Evolutionary conservation across 2,113 vertebrate genomes (phyloP), one percentile per base, ranked within the genome.

Genomic region (Lepisosteus osseus): DNA sequence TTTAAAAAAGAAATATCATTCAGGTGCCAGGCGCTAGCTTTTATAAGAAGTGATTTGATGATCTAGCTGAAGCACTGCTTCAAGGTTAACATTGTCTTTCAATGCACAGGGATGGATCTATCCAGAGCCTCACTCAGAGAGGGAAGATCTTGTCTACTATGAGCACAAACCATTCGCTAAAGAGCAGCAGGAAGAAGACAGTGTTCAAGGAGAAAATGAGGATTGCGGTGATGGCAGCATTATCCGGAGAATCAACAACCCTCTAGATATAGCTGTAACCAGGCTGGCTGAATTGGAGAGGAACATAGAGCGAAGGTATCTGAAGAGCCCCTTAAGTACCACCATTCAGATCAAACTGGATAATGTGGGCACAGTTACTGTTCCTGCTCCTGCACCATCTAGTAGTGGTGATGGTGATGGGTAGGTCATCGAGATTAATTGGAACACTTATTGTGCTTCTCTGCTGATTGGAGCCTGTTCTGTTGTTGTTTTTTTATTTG

Each of bases 311-410:
- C 93, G 97, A 98, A 99, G 97, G 97, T 99, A 99, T 95, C 96
- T 99, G 97, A 96, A 97, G 96, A 99, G 96, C 94, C 97, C 97
- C 93, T 97, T 99, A 98, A 98, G 97, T 95, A 98, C 95, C 95
- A 99, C 96, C 95, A 97, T 99, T 96, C 97, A 99, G 96, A 99
- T 99, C 97, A 98, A 97, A 95, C 95, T 99, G 96, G 97, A 99
- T 98, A 99, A 98, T 98, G 97, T 99, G 95, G 97, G 97, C 95
- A 99, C 97, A 94, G 97, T 99, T 97, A 99, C 97, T 95, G 97
- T 98, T 93, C 97, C 97, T 92, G 96, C 96, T 94, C 97, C 97
- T 94, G 95, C 97, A 95, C 96, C 97, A 96, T 99, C 96, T 93
- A 86, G 96, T 97, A 98, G 95, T 95, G 95, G 95, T 97, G 96